These are phyloP conservation scores for Ceramica pisi DNA, from an alignment of 2,888 invertebrate species.

Conservation along the genomic window DNA sequence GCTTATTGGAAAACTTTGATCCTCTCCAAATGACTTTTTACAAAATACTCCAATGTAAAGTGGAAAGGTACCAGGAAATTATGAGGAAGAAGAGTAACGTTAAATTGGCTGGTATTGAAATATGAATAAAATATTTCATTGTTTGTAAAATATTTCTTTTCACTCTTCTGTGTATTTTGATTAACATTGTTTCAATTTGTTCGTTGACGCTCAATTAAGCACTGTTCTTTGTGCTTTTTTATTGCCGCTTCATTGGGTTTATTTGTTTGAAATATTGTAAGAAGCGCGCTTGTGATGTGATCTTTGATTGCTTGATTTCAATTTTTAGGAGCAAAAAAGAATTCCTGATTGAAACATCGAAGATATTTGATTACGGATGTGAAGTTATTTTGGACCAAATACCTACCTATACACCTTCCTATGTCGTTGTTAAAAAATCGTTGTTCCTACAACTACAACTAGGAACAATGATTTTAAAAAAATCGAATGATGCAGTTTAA, in stretches of 20 bases:
- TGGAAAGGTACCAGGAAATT: conserved; percentile 46
- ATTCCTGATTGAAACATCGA: conserved; percentile 14
- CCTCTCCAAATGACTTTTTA: conserved; percentile 55
- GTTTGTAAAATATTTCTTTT: conserved; percentile 26
- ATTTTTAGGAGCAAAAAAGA: conserved; percentile 4
- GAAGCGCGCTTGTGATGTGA: conserved; percentile 24
- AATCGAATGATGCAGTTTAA: too few species aligned
- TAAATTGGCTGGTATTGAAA: conserved; percentile 30
- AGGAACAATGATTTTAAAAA: too few species aligned
- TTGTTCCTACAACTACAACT: too few species aligned
- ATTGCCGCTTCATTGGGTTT: conserved; percentile 18
- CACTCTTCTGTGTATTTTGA: conserved; percentile 30
- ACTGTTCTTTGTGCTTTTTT: conserved; percentile 40
- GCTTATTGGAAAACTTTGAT: conserved; percentile 67
- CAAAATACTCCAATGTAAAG: conserved; percentile 49
- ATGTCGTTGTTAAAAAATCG: too few species aligned
- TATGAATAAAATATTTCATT: conserved; percentile 37
- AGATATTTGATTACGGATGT: background rate
- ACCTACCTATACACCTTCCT: too few species aligned
- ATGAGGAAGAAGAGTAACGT: conserved; percentile 40
- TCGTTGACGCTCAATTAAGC: conserved; percentile 40
- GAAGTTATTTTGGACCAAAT: background rate
- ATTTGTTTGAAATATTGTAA: conserved; percentile 31
- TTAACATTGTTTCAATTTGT: conserved; percentile 42
- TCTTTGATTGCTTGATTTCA: conserved; percentile 27